phyloP scores from a whole-genome alignment of 53 echinoderm and acorn worm genomes.

The Echinometra lucunter region DNA sequence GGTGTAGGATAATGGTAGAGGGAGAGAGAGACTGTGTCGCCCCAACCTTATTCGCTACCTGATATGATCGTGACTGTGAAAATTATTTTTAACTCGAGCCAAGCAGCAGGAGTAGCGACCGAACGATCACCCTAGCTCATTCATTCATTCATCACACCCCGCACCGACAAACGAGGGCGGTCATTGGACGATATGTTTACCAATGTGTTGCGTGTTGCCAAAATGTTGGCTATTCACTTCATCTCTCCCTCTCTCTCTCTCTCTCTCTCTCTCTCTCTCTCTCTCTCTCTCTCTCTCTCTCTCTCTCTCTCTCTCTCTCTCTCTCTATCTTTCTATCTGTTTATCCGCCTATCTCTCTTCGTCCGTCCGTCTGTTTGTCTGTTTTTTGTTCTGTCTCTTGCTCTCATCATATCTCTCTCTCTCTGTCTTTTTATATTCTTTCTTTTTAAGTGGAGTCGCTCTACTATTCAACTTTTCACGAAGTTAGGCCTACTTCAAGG shows the following conservation, averaged over 20 bases:
- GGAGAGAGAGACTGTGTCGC: not conserved
- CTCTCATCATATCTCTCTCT: too few relatives aligned
- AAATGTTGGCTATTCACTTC: not conserved
- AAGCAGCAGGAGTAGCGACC: not conserved
- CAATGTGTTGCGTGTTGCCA: constrained; percentile 27
- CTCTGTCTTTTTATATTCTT: not conserved
- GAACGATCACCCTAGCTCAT: constrained; percentile 20
- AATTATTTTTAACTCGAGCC: not conserved
- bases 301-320: not conserved
- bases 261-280: not conserved
- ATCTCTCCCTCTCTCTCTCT: not conserved
- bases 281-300: not conserved
- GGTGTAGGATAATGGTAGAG: constrained; percentile 11
- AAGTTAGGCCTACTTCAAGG: not conserved
- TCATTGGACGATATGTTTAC: constrained; percentile 58
- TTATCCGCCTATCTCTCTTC: not conserved
- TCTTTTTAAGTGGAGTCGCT: not conserved
- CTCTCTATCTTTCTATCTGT: not conserved
- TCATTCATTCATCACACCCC: constrained; percentile 45
- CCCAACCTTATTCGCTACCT: not conserved
- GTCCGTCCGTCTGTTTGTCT: too few relatives aligned
- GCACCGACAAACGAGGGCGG: constrained; percentile 30
- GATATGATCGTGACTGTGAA: constrained; percentile 47
- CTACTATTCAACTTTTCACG: not conserved
- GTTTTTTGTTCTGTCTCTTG: too few relatives aligned